These are phyloP conservation scores for Lepeophtheirus nordmannii DNA, from an alignment of 2,888 invertebrate species.

Conservation along the genomic window DNA sequence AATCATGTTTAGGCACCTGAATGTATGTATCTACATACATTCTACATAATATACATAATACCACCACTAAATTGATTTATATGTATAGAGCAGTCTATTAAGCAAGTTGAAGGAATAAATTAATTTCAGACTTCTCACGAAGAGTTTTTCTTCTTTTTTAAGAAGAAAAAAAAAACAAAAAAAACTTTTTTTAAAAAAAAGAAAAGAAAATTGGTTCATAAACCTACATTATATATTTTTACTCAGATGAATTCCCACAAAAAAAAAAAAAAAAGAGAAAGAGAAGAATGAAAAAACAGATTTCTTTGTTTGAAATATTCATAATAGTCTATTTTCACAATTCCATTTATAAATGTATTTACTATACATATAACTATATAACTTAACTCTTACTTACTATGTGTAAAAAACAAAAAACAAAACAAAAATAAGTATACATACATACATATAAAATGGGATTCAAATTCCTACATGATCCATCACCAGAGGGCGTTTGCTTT, in stretches of 20 bases:
- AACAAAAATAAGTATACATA: too few species aligned
- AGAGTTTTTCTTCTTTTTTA: neutral
- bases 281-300: neutral
- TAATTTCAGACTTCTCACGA: slow-evolving; percentile 1
- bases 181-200: neutral
- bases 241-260: slow-evolving; percentile 3
- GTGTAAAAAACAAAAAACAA: too few species aligned
- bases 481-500: too few species aligned
- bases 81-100: neutral
- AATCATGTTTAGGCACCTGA: too few species aligned
- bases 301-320: slow-evolving; percentile 1
- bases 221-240: neutral
- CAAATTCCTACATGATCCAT: too few species aligned
- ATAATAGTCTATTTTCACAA: slow-evolving; percentile 8
- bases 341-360: neutral
- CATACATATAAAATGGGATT: too few species aligned
- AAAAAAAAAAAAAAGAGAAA: neutral
- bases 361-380: neutral
- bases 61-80: neutral
- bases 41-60: too few species aligned
- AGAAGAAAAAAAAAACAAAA: too few species aligned
- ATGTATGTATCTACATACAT: too few species aligned
- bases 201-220: slow-evolving; percentile 4
- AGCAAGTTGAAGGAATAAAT: neutral
- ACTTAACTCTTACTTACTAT: too few species aligned